Evolutionary conservation across 1,140 invertebrate genomes (phyloP).

Genomic region (Babylonia areolata): DNA sequence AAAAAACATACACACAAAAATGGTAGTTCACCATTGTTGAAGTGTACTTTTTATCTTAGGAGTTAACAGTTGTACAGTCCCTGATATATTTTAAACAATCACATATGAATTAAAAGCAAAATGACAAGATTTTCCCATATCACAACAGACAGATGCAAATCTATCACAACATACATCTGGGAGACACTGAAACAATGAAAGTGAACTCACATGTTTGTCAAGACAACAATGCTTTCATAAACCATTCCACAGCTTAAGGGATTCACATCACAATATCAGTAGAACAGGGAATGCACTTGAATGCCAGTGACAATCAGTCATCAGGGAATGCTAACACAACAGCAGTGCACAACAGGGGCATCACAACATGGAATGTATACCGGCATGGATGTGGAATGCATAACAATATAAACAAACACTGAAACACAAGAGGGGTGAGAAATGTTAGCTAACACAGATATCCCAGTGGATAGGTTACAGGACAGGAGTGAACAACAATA

Average conservation of each 20-base stretch:
- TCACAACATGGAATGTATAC: neutral
- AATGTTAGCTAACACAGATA: too few relatives aligned
- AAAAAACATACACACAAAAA: too few relatives aligned
- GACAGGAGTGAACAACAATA: too few relatives aligned
- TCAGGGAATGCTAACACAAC: too few relatives aligned
- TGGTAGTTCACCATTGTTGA: too few relatives aligned
- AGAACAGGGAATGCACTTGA: neutral
- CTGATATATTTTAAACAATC: too few relatives aligned
- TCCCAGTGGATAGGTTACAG: too few relatives aligned
- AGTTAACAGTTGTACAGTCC: too few relatives aligned
- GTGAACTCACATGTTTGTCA: neutral
- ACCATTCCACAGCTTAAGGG: neutral
- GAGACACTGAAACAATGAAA: neutral
- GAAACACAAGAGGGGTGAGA: too few relatives aligned
- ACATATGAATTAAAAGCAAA: too few relatives aligned
- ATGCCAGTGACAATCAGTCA: neutral
- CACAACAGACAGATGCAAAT: neutral
- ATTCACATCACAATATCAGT: neutral
- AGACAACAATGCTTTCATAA: neutral
- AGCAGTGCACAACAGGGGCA: neutral
- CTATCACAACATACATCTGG: neutral
- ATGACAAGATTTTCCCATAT: neutral
- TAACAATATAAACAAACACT: too few relatives aligned
- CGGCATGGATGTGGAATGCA: neutral
- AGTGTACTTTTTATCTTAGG: too few relatives aligned